Evolutionary conservation across 2,797 vertebrate genomes (phyloP).

Genomic region (Thripadectes ignobilis): DNA sequence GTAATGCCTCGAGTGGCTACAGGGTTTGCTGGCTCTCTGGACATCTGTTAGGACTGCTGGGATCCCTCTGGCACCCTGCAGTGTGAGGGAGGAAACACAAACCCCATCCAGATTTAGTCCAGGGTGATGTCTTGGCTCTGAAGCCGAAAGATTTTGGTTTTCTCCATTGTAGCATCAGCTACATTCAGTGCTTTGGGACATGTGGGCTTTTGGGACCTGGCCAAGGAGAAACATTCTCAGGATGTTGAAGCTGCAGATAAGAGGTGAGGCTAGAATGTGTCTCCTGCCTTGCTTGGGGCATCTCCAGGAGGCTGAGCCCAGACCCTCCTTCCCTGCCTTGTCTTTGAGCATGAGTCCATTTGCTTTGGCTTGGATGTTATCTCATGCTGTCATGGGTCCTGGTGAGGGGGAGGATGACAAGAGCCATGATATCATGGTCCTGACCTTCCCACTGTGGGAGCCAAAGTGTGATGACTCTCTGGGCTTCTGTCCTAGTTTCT

Average conservation of each 20-base stretch:
- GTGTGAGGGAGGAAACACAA: neutral
- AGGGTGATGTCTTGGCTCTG: neutral
- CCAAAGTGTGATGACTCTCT: neutral
- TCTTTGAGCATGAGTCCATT: neutral
- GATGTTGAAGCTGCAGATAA: slow-evolving; percentile 31
- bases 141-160: neutral
- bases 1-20: neutral
- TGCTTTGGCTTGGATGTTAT: slow-evolving; percentile 16
- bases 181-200: neutral
- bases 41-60: neutral
- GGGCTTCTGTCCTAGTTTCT: neutral
- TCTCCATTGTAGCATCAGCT: neutral
- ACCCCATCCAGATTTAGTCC: neutral
- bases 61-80: neutral
- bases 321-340: neutral
- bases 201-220: neutral
- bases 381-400: neutral
- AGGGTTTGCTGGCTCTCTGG: neutral
- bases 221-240: neutral
- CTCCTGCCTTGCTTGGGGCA: neutral
- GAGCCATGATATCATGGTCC: neutral
- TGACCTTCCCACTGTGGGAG: neutral
- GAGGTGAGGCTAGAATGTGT: neutral
- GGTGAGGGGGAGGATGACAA: neutral
- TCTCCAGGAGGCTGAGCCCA: neutral